These are phyloP conservation scores for Metacarcinus magister DNA, from an alignment of 2,888 invertebrate species.

Conservation along the genomic window DNA sequence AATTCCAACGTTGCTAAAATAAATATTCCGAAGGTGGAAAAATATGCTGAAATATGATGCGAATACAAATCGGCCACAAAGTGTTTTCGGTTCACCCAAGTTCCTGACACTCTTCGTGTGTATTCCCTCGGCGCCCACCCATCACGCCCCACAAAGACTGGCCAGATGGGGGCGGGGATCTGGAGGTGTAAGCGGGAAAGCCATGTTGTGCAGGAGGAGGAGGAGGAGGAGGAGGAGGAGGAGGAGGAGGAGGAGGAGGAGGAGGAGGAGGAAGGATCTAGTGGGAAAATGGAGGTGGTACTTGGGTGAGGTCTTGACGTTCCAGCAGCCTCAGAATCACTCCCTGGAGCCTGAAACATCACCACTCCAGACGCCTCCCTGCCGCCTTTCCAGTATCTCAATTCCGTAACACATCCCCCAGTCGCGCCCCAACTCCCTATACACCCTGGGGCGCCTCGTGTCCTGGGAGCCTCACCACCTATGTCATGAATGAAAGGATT, in stretches of 20 bases:
- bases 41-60: not conserved
- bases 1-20: not conserved
- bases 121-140: not conserved
- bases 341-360: too few relatives aligned
- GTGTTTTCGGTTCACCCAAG: constrained; percentile 5
- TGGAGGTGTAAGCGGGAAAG: not conserved
- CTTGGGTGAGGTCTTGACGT: not conserved
- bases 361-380: too few relatives aligned
- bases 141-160: constrained; percentile 14
- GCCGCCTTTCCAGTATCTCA: not conserved
- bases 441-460: not conserved
- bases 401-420: not conserved
- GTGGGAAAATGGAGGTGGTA: not conserved
- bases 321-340: not conserved
- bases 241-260: not conserved
- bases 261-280: not conserved
- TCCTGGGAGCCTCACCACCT: too few relatives aligned
- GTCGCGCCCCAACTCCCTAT: not conserved
- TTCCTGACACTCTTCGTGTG: not conserved
- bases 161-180: not conserved
- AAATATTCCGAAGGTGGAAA: not conserved
- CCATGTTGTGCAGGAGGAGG: not conserved
- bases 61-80: constrained; percentile 14
- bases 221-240: constrained; percentile 9
- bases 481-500: too few relatives aligned